phyloP scores from a whole-genome alignment of 2,888 invertebrate species.

The Dugesia japonica region DNA sequence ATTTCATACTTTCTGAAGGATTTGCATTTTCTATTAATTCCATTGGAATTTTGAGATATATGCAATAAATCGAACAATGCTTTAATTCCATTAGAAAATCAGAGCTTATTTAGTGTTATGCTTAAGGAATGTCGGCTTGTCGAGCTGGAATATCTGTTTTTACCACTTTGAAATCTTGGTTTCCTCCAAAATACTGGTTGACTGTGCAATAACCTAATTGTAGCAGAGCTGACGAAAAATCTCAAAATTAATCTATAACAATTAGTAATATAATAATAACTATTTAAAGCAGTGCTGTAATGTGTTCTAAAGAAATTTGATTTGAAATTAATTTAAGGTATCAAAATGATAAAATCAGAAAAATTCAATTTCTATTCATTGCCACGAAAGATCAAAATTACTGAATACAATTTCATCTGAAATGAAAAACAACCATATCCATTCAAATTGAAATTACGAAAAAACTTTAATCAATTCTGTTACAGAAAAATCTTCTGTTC shows the following conservation, averaged over 20 bases:
- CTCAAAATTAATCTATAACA: background rate
- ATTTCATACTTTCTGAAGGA: no score
- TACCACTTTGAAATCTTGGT: background rate
- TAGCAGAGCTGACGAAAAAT: background rate
- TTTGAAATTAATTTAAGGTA: background rate
- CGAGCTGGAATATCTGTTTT: constrained; percentile 36
- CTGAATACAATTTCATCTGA: background rate
- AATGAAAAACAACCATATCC: background rate
- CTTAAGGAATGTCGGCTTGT: constrained; percentile 36
- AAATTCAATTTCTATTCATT: background rate
- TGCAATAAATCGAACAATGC: constrained; percentile 39
- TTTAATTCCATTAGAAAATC: constrained; percentile 41
- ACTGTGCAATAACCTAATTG: constrained; percentile 21
- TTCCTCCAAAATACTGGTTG: constrained; percentile 22
- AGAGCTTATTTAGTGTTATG: constrained; percentile 38
- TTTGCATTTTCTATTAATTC: constrained; percentile 39
- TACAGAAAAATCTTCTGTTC: background rate
- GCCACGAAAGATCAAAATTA: background rate
- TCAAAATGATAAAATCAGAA: background rate
- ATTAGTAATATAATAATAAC: background rate
- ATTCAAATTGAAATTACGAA: background rate
- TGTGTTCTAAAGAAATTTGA: background rate
- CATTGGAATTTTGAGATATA: constrained; percentile 46
- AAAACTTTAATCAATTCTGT: background rate
- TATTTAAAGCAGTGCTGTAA: background rate